These are phyloP conservation scores for Conus ventricosus DNA, from an alignment of 1,140 invertebrate genomes.

Conservation along the genomic window DNA sequence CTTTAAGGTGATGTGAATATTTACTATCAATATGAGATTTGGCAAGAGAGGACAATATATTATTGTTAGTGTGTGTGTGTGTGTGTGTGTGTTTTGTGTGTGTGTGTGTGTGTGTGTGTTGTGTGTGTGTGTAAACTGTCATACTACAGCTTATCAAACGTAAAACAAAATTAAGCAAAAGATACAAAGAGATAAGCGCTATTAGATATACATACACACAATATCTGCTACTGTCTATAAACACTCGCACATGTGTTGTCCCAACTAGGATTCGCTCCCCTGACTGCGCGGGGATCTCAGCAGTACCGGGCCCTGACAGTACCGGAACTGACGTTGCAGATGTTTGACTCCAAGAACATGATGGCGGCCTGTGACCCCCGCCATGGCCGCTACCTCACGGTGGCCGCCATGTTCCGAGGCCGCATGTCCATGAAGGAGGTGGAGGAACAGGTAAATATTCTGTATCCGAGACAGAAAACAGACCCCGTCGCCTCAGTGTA, in stretches of 20 bases:
- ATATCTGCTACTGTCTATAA: too few species aligned
- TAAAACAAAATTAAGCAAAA: not conserved
- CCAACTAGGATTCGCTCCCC: conserved; percentile 80
- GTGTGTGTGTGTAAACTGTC: not conserved
- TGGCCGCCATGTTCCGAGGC: conserved; percentile 80
- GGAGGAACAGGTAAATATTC: not conserved
- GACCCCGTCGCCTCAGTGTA: too few species aligned
- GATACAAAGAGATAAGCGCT: too few species aligned
- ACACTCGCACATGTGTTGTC: not conserved
- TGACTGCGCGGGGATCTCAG: conserved; percentile 78
- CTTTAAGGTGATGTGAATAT: too few species aligned
- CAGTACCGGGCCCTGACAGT: conserved; percentile 78
- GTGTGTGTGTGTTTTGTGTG: too few species aligned
- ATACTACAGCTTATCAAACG: not conserved
- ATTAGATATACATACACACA: too few species aligned
- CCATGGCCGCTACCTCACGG: conserved; percentile 82
- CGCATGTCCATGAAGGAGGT: conserved; percentile 82
- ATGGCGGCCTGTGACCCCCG: conserved; percentile 83
- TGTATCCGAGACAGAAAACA: not conserved
- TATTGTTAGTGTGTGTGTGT: too few species aligned
- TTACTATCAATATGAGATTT: too few species aligned
- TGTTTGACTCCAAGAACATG: conserved; percentile 86
- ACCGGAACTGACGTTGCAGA: conserved; percentile 79
- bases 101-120: too few species aligned
- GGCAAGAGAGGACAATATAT: too few species aligned